These are phyloP conservation scores for Leptobrachium ailaonicum DNA, from an alignment of 2,113 vertebrate genomes.

Conservation along the genomic window DNA sequence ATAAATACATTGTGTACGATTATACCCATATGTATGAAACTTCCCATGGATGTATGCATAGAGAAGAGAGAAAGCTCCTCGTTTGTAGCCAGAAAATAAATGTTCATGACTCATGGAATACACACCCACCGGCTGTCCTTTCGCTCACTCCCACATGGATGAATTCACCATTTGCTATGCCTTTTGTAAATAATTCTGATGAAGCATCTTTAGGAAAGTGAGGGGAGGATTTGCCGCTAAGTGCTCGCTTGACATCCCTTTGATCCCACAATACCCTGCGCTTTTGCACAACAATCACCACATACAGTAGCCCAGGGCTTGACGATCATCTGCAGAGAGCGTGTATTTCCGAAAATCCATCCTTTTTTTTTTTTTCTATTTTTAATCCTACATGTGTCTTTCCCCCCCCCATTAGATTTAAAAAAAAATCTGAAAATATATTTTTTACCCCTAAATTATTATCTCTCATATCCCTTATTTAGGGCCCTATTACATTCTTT, in stretches of 20 bases:
- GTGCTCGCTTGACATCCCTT: not conserved
- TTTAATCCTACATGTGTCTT: too few relatives aligned
- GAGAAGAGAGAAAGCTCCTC: not conserved
- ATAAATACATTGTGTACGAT: not conserved
- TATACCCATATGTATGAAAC: not conserved
- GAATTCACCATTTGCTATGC: not conserved
- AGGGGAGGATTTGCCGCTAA: not conserved
- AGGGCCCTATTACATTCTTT: too few relatives aligned
- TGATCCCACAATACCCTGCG: not conserved
- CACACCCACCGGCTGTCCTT: not conserved
- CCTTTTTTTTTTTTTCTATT: too few relatives aligned
- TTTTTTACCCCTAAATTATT: too few relatives aligned
- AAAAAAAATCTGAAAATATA: too few relatives aligned
- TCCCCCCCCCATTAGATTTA: too few relatives aligned
- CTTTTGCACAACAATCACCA: too few relatives aligned
- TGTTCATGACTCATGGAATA: not conserved
- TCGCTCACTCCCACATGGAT: not conserved
- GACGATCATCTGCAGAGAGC: too few relatives aligned
- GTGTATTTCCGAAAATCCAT: too few relatives aligned
- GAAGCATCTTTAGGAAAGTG: not conserved
- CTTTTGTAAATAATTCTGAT: not conserved
- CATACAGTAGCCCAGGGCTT: too few relatives aligned
- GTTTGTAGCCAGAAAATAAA: conserved; percentile 5
- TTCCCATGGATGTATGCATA: conserved; percentile 1
- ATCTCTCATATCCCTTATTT: too few relatives aligned